Conservation (phyloP, 64 coral and sea anemone species). For the Dendronephthya gigantea region DNA sequence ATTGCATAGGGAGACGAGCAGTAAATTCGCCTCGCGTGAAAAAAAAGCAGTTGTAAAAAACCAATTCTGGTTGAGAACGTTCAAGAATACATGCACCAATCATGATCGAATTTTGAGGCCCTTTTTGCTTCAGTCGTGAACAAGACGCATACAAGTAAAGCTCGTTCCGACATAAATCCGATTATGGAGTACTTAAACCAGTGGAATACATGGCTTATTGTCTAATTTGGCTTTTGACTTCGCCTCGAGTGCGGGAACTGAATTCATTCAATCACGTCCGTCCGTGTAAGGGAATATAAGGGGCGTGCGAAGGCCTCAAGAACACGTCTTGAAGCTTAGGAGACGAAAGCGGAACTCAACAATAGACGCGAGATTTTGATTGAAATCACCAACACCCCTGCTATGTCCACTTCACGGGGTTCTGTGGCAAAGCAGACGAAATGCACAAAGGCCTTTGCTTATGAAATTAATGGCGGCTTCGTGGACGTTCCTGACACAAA, state of each 20-base stretch:
- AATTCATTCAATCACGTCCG: background rate
- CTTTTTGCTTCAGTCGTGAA: too few relatives aligned
- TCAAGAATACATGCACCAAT: too few relatives aligned
- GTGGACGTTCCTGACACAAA: background rate
- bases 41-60: too few relatives aligned
- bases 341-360: background rate
- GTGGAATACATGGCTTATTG: background rate
- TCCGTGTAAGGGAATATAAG: background rate
- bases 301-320: background rate
- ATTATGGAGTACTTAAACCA: background rate
- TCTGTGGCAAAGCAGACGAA: background rate
- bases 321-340: background rate
- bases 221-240: background rate
- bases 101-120: background rate
- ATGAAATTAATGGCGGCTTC: background rate
- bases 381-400: background rate
- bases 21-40: too few relatives aligned
- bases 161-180: background rate
- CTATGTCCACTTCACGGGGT: background rate
- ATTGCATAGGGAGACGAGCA: too few relatives aligned
- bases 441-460: background rate
- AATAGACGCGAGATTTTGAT: background rate
- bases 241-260: background rate
- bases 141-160: background rate
- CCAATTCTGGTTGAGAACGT: too few relatives aligned